Evolutionary conservation across 1,140 invertebrate species (phyloP), one percentile per base, ranked within the genome.

Genomic region (Aphaenogaster rudis): DNA sequence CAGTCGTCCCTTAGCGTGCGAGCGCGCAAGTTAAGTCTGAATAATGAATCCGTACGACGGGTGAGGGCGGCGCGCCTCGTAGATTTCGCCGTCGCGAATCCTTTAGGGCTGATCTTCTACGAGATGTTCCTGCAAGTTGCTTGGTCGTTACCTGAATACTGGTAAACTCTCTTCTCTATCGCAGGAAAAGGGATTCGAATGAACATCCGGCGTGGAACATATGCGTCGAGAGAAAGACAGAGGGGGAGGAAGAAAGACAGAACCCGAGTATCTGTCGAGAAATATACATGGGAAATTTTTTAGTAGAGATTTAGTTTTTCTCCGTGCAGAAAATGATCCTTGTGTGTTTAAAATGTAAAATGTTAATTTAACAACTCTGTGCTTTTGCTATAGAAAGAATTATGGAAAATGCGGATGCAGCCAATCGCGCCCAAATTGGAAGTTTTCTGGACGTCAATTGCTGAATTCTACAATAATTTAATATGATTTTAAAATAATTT

Each of bases 101-200:
- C 85, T 90, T 90, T 90, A 90, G 77, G 78, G 72, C 74, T 90
- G 89, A 90, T 90, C 89, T 61, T 54, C 67, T 63, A 84, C 80
- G 88, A 90, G 89, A 87, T 87, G 91, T 92, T 91, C 80, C 76
- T 80, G 90, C 88, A 89, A 90, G 89, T 90, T 90, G 76, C 85
- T 61, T 57, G 66, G 33, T 72, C 88, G 88, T 90, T 90, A 90
- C 79, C 59, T 50, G 59, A 63, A 87, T 66, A 45, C 78, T 63
- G 63, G 85, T 90, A 78, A 84, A 89, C 85, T 79, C 76, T 72
- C 42, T 63, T 67, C 28, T 17, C 42, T 28, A 42, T 48, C 21
- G 52, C 63, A 28, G 42, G 28, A 54, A 74, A 87, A 15, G 39
- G 48, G 63, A 74, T 79, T 92, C 84, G 69, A 63, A 86, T 84